phyloP scores from a whole-genome alignment of 2,888 invertebrate species.

The Schizaphis graminum region DNA sequence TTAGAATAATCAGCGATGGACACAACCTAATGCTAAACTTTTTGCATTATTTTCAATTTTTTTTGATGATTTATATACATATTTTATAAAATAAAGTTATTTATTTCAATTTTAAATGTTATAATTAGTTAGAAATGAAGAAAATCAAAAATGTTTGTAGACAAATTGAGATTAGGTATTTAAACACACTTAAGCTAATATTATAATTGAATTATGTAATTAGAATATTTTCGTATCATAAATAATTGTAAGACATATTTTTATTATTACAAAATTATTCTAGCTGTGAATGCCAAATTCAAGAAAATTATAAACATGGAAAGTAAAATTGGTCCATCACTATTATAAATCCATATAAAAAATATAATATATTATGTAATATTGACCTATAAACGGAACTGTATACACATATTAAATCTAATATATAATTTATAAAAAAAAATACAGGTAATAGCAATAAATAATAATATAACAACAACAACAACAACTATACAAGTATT shows the following conservation, averaged over 20 bases:
- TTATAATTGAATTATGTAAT: background rate
- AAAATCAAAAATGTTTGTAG: background rate
- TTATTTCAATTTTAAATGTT: background rate
- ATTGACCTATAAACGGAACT: background rate
- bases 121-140: background rate
- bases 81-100: background rate
- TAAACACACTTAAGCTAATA: background rate
- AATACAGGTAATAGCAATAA: background rate
- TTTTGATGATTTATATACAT: background rate
- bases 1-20: background rate
- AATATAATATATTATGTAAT: background rate
- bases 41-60: background rate
- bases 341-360: background rate
- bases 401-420: conserved; percentile 38
- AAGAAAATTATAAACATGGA: background rate
- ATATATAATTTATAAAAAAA: background rate
- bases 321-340: background rate
- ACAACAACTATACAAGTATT: conserved; percentile 9
- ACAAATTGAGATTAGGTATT: background rate
- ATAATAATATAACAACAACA: background rate
- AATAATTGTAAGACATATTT: background rate
- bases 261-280: background rate
- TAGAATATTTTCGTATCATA: background rate
- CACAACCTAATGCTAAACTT: background rate
- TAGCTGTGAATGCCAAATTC: background rate